phyloP scores from a whole-genome alignment of 2,888 invertebrate genomes.

The Pycnomerus fuliginosus region DNA sequence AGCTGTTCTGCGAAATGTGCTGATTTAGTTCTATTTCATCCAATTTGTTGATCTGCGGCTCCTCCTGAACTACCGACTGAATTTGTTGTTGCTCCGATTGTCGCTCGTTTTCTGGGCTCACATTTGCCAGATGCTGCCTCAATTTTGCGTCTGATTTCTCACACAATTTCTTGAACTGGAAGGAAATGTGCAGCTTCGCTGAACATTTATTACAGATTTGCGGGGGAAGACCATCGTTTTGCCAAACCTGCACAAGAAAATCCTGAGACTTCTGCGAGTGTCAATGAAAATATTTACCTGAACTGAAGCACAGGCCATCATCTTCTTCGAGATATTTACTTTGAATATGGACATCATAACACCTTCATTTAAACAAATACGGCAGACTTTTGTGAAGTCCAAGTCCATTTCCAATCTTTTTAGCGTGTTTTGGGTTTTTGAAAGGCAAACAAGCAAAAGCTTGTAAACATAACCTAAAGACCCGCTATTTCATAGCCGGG shows the following conservation, averaged over 20 bases:
- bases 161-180: conserved; percentile 54
- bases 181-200: conserved; percentile 52
- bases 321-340: conserved; percentile 53
- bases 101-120: conserved; percentile 26
- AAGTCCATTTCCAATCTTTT: conserved; percentile 35
- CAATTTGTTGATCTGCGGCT: conserved; percentile 15
- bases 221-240: conserved; percentile 52
- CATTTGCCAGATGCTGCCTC: conserved; percentile 42
- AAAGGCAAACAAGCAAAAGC: conserved; percentile 1
- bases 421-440: too few relatives aligned
- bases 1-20: conserved; percentile 35
- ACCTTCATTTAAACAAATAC: conserved; percentile 51
- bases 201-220: conserved; percentile 55
- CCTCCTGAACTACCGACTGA: conserved; percentile 25
- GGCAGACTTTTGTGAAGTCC: conserved; percentile 51
- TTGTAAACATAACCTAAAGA: conserved; percentile 13
- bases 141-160: conserved; percentile 53
- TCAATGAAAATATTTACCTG: conserved; percentile 48
- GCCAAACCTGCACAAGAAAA: conserved; percentile 52
- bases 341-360: conserved; percentile 53
- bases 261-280: too few relatives aligned
- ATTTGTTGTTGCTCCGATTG: conserved; percentile 26
- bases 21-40: conserved; percentile 19
- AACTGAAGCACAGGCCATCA: conserved; percentile 53
- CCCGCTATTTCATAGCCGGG: too few relatives aligned